Percentiles rank a stretch among this genome's conserved stretches.
These are phyloP conservation scores for Hyles vespertilio DNA, from an alignment of 1,140 invertebrate species.

Conservation along the genomic window DNA sequence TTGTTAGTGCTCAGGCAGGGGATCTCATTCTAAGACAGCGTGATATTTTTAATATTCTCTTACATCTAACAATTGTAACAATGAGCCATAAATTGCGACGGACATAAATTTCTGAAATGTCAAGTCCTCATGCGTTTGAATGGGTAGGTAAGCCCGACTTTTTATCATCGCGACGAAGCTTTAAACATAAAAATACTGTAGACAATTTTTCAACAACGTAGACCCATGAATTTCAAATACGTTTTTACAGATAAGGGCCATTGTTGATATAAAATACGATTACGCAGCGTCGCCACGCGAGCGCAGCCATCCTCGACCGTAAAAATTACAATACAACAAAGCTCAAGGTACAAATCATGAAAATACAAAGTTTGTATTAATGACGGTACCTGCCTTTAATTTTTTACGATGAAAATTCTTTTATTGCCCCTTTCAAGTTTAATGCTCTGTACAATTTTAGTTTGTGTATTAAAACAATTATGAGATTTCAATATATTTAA, in stretches of 20 bases:
- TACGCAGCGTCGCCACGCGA: constrained; percentile 54
- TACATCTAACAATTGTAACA: constrained; percentile 10
- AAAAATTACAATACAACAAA: constrained; percentile 63
- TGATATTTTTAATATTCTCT: constrained; percentile 1
- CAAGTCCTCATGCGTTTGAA: constrained; percentile 28
- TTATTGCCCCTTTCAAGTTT: constrained; percentile 25
- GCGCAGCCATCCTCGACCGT: constrained; percentile 37
- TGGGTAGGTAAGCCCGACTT: constrained; percentile 31
- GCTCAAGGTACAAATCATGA: constrained; percentile 53
- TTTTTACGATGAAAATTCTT: constrained; percentile 33
- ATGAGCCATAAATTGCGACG: constrained; percentile 20
- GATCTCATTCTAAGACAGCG: constrained; percentile 1
- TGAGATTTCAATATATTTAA: neutral
- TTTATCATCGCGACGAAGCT: constrained; percentile 43
- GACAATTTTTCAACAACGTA: constrained; percentile 51
- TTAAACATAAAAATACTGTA: constrained; percentile 53
- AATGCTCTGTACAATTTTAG: constrained; percentile 25
- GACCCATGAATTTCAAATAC: constrained; percentile 58
- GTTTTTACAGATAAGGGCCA: constrained; percentile 56
- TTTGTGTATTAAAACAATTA: constrained; percentile 17
- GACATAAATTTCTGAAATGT: constrained; percentile 29
- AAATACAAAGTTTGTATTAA: constrained; percentile 57
- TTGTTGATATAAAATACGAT: constrained; percentile 63
- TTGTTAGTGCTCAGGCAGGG: constrained; percentile 17
- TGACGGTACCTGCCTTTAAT: constrained; percentile 35